Conservation (phyloP, 2,113 vertebrate species). For the Hydrolagus affinis region DNA sequence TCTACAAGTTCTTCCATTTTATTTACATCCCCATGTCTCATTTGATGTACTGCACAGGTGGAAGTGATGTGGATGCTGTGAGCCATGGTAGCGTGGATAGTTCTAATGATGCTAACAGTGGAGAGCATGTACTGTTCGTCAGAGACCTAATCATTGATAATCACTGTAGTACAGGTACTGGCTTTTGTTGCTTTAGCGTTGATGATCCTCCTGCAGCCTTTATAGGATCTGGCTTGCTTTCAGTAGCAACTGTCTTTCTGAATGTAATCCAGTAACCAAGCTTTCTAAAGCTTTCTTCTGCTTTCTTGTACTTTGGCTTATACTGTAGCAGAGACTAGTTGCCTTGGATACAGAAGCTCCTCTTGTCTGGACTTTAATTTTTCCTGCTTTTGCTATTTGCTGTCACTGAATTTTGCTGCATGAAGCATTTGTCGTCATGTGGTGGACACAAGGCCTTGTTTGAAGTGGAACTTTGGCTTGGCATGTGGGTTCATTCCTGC, state of each 20-base stretch:
- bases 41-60: slow-evolving; percentile 39
- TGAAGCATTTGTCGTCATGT: slow-evolving; percentile 50
- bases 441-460: slow-evolving; percentile 54
- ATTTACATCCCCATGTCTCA: neutral
- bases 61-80: slow-evolving; percentile 69
- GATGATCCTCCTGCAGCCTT: neutral
- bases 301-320: slow-evolving; percentile 37
- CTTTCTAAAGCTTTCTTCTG: slow-evolving; percentile 42
- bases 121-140: slow-evolving; percentile 67
- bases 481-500: slow-evolving; percentile 55
- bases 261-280: slow-evolving; percentile 24
- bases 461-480: slow-evolving; percentile 58
- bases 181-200: neutral
- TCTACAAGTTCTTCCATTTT: neutral
- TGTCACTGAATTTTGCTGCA: slow-evolving; percentile 59
- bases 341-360: slow-evolving; percentile 56
- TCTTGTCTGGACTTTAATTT: slow-evolving; percentile 59
- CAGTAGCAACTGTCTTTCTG: neutral
- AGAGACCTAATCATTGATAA: slow-evolving; percentile 62
- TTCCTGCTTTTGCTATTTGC: slow-evolving; percentile 61
- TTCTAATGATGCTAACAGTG: slow-evolving; percentile 70
- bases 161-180: slow-evolving; percentile 76
- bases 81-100: slow-evolving; percentile 81
- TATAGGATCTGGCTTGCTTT: neutral
- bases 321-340: slow-evolving; percentile 35